Conservation (phyloP, 2,797 vertebrate species). For the Orientallactaga sibirica region DNA sequence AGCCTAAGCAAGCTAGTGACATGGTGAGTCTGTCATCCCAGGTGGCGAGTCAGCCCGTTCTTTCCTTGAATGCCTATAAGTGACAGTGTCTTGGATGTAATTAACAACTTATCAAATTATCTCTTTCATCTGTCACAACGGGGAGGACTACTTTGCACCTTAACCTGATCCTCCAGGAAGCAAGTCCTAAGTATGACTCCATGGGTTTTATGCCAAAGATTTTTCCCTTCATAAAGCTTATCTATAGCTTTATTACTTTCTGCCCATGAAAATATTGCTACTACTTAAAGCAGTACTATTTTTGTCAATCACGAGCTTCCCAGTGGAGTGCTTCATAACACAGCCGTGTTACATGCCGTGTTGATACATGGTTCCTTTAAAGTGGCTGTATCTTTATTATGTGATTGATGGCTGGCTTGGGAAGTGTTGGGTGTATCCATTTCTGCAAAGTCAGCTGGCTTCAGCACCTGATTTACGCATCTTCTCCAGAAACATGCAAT, state of each 20-base stretch:
- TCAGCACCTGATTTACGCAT: conserved; percentile 25
- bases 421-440: conserved; percentile 56
- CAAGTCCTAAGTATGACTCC: conserved; percentile 68
- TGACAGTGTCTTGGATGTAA: background rate
- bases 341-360: conserved; percentile 77
- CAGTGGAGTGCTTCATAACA: conserved; percentile 74
- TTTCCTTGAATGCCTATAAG: conserved; percentile 33
- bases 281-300: conserved; percentile 85
- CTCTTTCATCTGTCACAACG: background rate
- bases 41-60: background rate
- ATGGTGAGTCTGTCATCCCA: background rate
- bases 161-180: conserved; percentile 58
- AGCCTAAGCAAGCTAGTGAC: conserved; percentile 38
- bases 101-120: conserved; percentile 26
- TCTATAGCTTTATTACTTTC: conserved; percentile 84
- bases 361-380: conserved; percentile 82
- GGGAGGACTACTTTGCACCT: background rate
- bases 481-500: conserved; percentile 28
- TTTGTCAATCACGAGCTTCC: conserved; percentile 86
- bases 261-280: conserved; percentile 87
- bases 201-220: conserved; percentile 77
- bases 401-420: conserved; percentile 73
- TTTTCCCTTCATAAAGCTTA: conserved; percentile 81
- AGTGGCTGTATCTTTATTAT: conserved; percentile 76
- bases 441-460: conserved; percentile 78